Conservation (phyloP, 1,140 invertebrate genomes). For the Bombus confusus region DNA sequence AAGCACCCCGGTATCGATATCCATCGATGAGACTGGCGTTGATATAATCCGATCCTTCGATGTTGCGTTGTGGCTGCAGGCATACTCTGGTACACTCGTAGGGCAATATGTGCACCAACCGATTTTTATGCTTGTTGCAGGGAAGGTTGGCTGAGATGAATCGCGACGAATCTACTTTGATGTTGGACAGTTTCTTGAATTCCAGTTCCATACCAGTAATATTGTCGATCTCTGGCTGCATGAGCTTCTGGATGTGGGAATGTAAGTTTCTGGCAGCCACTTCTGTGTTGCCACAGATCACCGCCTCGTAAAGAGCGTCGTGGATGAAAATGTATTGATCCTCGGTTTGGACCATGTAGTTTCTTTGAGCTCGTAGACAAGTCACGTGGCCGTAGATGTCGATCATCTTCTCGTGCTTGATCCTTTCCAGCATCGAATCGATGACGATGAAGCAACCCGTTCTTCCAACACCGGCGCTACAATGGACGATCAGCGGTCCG, state of each 20-base stretch:
- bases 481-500: conserved; percentile 98
- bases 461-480: conserved; percentile 98
- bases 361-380: conserved; percentile 96
- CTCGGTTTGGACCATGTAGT: conserved; percentile 99
- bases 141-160: conserved; percentile 98
- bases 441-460: conserved; percentile 99
- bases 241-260: conserved; percentile 95
- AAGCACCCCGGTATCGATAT: conserved; percentile 94
- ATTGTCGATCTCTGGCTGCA: conserved; percentile 91
- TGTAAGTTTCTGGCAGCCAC: conserved; percentile 95
- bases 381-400: conserved; percentile 99
- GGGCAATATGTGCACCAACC: conserved; percentile 98
- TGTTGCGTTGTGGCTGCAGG: conserved; percentile 93
- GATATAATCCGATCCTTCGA: conserved; percentile 99
- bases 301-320: conserved; percentile 97
- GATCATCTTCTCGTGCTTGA: conserved; percentile 97
- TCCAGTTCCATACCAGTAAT: conserved; percentile 99
- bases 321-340: conserved; percentile 99
- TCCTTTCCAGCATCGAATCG: conserved; percentile 97
- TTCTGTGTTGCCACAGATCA: conserved; percentile 97
- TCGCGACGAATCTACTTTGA: conserved; percentile 96
- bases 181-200: conserved; percentile 98
- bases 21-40: conserved; percentile 99
- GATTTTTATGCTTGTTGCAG: conserved; percentile 99
- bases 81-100: conserved; percentile 98